phyloP scores from a whole-genome alignment of 2,113 vertebrate genomes.

The Heptranchias perlo region DNA sequence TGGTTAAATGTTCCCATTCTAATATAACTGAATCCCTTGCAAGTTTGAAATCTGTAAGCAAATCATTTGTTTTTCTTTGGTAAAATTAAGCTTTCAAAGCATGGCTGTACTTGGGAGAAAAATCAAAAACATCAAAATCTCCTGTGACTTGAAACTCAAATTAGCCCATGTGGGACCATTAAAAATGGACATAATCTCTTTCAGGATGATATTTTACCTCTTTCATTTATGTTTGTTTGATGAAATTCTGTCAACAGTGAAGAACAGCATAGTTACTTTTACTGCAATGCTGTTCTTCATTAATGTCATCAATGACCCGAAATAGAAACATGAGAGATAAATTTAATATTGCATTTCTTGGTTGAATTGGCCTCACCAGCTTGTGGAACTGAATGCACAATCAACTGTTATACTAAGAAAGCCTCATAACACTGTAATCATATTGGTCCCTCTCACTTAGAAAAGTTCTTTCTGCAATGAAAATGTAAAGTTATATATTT shows the following conservation, averaged over 20 bases:
- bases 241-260: not conserved
- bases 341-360: not conserved
- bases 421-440: not conserved
- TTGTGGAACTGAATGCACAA: not conserved
- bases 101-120: not conserved
- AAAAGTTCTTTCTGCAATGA: slow-evolving; percentile 1
- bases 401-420: not conserved
- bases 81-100: not conserved
- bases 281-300: not conserved
- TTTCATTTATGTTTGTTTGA: not conserved
- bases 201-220: not conserved
- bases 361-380: not conserved
- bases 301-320: not conserved
- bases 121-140: not conserved
- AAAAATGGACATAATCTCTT: not conserved
- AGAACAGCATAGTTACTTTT: not conserved
- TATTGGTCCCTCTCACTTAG: not conserved
- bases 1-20: not conserved
- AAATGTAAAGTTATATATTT: slow-evolving; percentile 8
- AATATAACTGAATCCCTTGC: not conserved
- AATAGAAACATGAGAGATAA: not conserved
- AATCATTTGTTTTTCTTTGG: not conserved
- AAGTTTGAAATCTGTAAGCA: not conserved
- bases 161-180: not conserved
- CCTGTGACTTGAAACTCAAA: not conserved